phyloP scores from a whole-genome alignment of 1,140 invertebrate species.

The Scylla paramamosain region DNA sequence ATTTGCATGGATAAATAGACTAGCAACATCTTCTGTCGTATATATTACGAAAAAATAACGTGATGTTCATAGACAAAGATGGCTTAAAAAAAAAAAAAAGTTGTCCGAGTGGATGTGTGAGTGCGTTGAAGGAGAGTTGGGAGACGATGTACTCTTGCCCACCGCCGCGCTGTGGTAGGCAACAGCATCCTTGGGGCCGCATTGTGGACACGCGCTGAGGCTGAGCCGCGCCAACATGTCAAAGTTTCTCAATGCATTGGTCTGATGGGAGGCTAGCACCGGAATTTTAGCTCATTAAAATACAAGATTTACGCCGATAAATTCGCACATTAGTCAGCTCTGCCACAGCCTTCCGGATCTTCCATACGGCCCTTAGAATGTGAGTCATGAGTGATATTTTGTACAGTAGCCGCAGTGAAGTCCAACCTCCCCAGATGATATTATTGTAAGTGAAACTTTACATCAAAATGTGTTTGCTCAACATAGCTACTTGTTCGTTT shows the following conservation, averaged over 20 bases:
- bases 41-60: conserved; percentile 67
- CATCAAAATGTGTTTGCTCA: conserved; percentile 77
- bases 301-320: background rate
- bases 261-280: conserved; percentile 37
- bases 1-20: conserved; percentile 76
- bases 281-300: background rate
- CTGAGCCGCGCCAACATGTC: conserved; percentile 33
- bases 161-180: conserved; percentile 24
- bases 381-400: conserved; percentile 74
- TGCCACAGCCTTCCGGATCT: conserved; percentile 56
- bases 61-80: conserved; percentile 75
- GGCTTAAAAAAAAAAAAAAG: conserved; percentile 53
- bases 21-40: conserved; percentile 76
- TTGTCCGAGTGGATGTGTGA: conserved; percentile 68
- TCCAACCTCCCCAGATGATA: conserved; percentile 74
- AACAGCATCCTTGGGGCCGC: conserved; percentile 64
- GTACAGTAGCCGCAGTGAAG: conserved; percentile 71
- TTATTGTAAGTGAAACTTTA: conserved; percentile 74
- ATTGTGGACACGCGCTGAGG: conserved; percentile 57
- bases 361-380: conserved; percentile 67
- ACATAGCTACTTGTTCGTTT: conserved; percentile 76
- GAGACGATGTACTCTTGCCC: conserved; percentile 57
- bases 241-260: conserved; percentile 38
- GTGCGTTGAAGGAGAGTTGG: conserved; percentile 50
- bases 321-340: background rate